These are phyloP conservation scores for Phalacrocorax aristotelis DNA, from an alignment of 2,113 vertebrate genomes.

Conservation along the genomic window DNA sequence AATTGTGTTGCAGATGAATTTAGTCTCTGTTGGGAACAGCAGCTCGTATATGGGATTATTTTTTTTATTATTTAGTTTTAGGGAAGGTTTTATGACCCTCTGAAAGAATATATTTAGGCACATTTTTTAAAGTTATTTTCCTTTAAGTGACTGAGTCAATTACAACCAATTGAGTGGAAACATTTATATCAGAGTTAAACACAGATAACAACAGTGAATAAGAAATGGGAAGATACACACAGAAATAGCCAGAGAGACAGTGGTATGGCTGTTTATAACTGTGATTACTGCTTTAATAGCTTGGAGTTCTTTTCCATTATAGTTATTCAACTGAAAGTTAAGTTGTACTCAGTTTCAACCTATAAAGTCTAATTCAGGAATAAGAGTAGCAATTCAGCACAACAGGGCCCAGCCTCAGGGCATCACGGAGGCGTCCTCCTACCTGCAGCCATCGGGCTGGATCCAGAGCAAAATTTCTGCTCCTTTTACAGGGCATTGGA, in stretches of 20 bases:
- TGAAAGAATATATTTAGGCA: not conserved
- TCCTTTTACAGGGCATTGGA: not conserved
- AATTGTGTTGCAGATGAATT: not conserved
- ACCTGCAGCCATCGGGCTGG: not conserved
- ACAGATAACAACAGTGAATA: not conserved
- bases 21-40: not conserved
- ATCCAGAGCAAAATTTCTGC: not conserved
- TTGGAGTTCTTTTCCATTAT: not conserved
- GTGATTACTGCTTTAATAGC: not conserved
- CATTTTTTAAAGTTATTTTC: not conserved
- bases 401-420: fast-evolving
- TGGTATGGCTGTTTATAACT: not conserved
- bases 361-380: not conserved
- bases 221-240: not conserved
- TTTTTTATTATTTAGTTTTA: not conserved
- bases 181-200: not conserved
- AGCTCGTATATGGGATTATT: not conserved
- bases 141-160: not conserved
- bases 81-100: not conserved
- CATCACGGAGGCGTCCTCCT: fast-evolving
- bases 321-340: not conserved
- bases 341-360: not conserved
- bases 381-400: fast-evolving
- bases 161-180: not conserved
- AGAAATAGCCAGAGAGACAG: not conserved